phyloP scores from a whole-genome alignment of 2,797 vertebrate species.

The Okamejei kenojei region DNA sequence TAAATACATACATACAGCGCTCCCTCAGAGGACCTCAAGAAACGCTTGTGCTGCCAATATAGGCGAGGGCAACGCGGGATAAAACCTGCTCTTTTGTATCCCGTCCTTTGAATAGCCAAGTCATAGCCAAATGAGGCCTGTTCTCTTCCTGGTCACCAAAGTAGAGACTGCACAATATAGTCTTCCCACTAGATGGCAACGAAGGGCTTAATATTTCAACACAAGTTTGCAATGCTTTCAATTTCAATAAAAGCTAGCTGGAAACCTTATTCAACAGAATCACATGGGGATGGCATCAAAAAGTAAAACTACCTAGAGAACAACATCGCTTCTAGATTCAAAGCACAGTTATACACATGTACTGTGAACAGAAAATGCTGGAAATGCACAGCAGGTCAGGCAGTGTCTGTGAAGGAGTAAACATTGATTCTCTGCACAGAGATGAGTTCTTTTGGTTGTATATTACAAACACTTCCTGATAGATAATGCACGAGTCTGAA shows the following conservation, averaged over 20 bases:
- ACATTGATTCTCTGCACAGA: no score
- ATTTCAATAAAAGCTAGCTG: not conserved
- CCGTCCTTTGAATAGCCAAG: no score
- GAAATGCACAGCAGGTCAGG: no score
- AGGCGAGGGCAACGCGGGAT: not conserved
- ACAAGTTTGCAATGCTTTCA: not conserved
- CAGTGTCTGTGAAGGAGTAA: no score
- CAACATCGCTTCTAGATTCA: not conserved
- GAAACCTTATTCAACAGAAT: not conserved
- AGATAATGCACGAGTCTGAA: not conserved
- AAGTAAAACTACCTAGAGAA: not conserved
- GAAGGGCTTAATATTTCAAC: not conserved
- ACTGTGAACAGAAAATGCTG: no score
- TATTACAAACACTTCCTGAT: not conserved
- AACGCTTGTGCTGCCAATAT: not conserved
- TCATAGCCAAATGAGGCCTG: no score
- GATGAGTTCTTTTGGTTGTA: no score
- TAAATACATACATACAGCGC: no score
- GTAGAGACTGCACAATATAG: not conserved
- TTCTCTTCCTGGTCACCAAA: not conserved
- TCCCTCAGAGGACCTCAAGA: no score
- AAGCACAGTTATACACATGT: not conserved
- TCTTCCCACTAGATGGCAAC: not conserved
- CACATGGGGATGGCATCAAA: not conserved
- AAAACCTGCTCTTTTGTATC: not conserved